Conservation (phyloP, 2,797 vertebrate genomes). For the Rhinophrynus dorsalis region DNA sequence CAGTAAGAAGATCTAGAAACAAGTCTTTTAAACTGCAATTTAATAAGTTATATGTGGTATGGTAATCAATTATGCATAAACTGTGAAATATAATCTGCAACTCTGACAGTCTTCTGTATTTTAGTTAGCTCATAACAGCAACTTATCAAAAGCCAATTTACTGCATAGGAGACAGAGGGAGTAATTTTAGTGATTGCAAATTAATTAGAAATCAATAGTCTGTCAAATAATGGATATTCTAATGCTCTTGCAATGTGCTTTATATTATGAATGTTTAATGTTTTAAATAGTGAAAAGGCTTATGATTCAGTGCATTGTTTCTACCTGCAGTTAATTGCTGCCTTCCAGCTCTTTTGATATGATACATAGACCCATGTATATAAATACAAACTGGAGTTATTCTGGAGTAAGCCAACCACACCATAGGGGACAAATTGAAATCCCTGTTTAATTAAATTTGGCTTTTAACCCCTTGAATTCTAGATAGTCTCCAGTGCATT, state of each 20-base stretch:
- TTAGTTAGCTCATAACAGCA: not conserved
- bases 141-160: conserved; percentile 50
- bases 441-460: no score
- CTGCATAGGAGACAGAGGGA: conserved; percentile 10
- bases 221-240: conserved; percentile 27
- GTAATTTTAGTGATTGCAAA: conserved; percentile 31
- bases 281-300: not conserved
- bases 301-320: no score
- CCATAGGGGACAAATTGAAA: no score
- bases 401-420: no score
- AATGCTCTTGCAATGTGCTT: not conserved
- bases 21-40: conserved; percentile 26
- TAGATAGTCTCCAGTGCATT: no score
- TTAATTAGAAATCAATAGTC: conserved; percentile 47
- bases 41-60: conserved; percentile 40
- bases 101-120: conserved; percentile 30
- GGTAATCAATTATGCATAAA: conserved; percentile 45
- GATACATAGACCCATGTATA: no score
- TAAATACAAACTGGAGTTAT: no score
- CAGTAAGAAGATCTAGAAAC: not conserved
- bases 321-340: no score
- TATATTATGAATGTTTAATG: not conserved
- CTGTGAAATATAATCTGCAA: conserved; percentile 34
- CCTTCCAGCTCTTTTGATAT: no score
- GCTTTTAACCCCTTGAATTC: no score